These are phyloP conservation scores for Acanthosepion pharaonis DNA, from an alignment of 2,888 invertebrate species.

Conservation along the genomic window DNA sequence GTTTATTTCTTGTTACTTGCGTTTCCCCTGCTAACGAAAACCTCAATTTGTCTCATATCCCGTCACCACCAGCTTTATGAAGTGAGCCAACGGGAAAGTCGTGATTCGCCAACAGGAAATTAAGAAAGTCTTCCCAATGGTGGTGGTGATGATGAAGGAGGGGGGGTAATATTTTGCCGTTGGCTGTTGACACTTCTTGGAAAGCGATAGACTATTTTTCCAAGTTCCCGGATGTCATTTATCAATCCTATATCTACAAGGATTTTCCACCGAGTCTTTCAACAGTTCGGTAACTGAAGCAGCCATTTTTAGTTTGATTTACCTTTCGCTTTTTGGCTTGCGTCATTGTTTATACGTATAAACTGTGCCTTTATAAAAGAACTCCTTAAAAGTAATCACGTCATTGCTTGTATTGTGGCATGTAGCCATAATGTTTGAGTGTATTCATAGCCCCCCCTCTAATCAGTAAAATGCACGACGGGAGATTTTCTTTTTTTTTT, in stretches of 20 bases:
- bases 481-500: too few relatives aligned
- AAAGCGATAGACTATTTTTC: neutral
- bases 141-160: neutral
- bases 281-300: neutral
- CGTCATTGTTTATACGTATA: too few relatives aligned
- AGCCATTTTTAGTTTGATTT: neutral
- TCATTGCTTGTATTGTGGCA: too few relatives aligned
- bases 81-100: neutral
- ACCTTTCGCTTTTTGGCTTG: neutral
- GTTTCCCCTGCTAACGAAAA: neutral
- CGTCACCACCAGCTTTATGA: neutral
- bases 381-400: too few relatives aligned
- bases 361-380: neutral
- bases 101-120: conserved; percentile 1
- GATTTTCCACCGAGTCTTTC: neutral
- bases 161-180: neutral
- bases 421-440: too few relatives aligned
- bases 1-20: neutral
- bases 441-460: too few relatives aligned
- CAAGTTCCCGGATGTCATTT: conserved; percentile 8
- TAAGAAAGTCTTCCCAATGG: conserved; percentile 33
- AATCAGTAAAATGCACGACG: too few relatives aligned
- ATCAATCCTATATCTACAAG: neutral
- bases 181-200: conserved; percentile 20
- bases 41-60: neutral